These are phyloP conservation scores for Panzeria rudis DNA, from an alignment of 2,888 invertebrate genomes.

Conservation along the genomic window DNA sequence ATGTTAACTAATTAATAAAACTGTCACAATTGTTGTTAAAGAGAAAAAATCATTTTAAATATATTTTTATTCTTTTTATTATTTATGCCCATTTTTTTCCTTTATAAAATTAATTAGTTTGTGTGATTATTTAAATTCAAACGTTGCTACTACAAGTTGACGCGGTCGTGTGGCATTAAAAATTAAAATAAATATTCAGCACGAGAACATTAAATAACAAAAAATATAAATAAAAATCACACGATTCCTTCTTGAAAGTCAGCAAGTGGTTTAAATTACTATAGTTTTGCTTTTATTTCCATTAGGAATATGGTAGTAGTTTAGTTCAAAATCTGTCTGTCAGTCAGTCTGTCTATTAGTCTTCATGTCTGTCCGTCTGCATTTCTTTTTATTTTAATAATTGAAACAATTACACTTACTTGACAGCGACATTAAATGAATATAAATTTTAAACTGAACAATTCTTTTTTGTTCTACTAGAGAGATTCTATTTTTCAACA, in stretches of 20 bases:
- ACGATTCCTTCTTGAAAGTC: conserved; percentile 12
- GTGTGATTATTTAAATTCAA: conserved; percentile 78
- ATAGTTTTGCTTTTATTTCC: neutral
- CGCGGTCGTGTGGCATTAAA: conserved; percentile 45
- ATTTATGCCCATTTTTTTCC: conserved; percentile 28
- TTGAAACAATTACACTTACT: conserved; percentile 69
- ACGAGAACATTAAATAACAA: conserved; percentile 36
- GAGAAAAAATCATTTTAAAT: conserved; percentile 23
- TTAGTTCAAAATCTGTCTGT: conserved; percentile 1
- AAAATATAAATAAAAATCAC: conserved; percentile 15
- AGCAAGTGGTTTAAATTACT: conserved; percentile 32
- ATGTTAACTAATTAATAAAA: conserved; percentile 52
- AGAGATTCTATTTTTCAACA: conserved; percentile 45
- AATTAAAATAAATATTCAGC: conserved; percentile 44
- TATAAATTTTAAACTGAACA: conserved; percentile 48
- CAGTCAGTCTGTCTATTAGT: neutral
- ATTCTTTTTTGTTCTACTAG: neutral
- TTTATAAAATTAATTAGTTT: conserved; percentile 78
- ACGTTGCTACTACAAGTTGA: conserved; percentile 70
- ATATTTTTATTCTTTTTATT: conserved; percentile 13
- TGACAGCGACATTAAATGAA: conserved; percentile 62
- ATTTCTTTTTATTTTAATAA: conserved; percentile 54
- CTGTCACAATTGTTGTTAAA: conserved; percentile 45
- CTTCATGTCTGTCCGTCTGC: neutral
- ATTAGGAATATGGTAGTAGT: neutral